Evolutionary conservation across 2,113 vertebrate species (phyloP), one percentile per base, ranked within the genome.

Genomic region (Perognathus longimembris): DNA sequence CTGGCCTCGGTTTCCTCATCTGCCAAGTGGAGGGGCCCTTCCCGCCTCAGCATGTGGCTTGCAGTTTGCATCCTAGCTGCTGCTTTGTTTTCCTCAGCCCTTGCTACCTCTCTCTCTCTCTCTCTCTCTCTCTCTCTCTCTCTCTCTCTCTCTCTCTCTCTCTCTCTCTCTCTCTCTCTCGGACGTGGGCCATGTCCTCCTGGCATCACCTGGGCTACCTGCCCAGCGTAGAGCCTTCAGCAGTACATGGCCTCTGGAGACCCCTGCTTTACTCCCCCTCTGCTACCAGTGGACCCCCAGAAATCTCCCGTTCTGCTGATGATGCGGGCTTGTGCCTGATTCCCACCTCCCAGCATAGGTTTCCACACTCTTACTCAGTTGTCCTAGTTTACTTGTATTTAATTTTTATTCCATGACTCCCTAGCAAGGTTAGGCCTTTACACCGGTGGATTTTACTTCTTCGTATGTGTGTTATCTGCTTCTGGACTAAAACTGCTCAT

Each of bases 301-400:
- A 76, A 89, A 54, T 28, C 66, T 28, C 76, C 0, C 0, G 24
- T 24, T 24, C 40, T 36, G 4, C 32, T 50, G 1, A 30, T 57
- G 59, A 28, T 24, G 21, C 1, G 0, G 40, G 14, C 74, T 64
- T 12, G 10, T 61, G 28, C 64, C 34, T 66, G 26, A 10, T 32
- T 70, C 26, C 79, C 61, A 28, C 34, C 57, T 61, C 12, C 45
- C 81, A 50, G 88, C n/a, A 6, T 18, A 63, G 57, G 59, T 1
- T 42, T 71, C 61, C 61, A 2, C 11, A 17, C 73, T 86, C 85
- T 30, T 73, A 70, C 40, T 84, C 71, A 28, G 42, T 80, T 94
- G 83, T 84, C 42, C 67, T 81, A 1, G 76, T 81, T 54, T 78
- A 66, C 90, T 77, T 85, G 78, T 89, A 71, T 40, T 75, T 78